phyloP scores from a whole-genome alignment of 2,888 invertebrate genomes.

The Nomada ferruginata region DNA sequence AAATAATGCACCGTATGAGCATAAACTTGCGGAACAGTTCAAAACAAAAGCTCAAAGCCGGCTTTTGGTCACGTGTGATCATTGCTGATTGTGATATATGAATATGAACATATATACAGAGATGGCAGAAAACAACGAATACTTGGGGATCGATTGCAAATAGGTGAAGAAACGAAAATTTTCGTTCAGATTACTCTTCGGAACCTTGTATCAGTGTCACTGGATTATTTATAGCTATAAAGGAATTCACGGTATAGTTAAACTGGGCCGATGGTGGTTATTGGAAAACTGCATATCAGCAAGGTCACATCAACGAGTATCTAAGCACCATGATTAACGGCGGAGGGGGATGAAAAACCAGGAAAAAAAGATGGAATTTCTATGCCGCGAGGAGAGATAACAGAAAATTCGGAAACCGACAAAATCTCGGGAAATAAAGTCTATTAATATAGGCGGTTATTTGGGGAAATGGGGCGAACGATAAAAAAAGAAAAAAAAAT shows the following conservation, averaged over 20 bases:
- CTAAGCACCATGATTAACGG: slow-evolving; percentile 47
- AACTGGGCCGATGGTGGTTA: slow-evolving; percentile 80
- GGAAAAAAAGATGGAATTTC: background rate
- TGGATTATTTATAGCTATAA: slow-evolving; percentile 81
- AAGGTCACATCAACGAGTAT: slow-evolving; percentile 68
- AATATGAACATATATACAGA: too few relatives aligned
- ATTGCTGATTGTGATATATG: slow-evolving; percentile 26
- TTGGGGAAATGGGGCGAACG: slow-evolving; percentile 48
- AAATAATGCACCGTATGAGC: slow-evolving; percentile 37
- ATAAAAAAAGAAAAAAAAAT: slow-evolving; percentile 28
- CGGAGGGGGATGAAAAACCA: background rate
- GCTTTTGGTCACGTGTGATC: slow-evolving; percentile 25
- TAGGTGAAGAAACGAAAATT: slow-evolving; percentile 15
- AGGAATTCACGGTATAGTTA: slow-evolving; percentile 79
- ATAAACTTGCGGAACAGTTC: slow-evolving; percentile 43
- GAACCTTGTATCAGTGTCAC: slow-evolving; percentile 57
- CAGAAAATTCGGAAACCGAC: slow-evolving; percentile 21
- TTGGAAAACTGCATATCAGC: slow-evolving; percentile 78
- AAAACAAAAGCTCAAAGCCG: slow-evolving; percentile 44
- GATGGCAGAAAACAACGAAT: background rate
- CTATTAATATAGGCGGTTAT: slow-evolving; percentile 58
- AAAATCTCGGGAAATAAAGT: slow-evolving; percentile 19
- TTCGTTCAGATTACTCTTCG: slow-evolving; percentile 47
- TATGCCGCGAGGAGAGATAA: background rate
- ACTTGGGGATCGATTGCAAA: background rate